phyloP scores from a whole-genome alignment of 2,113 vertebrate genomes.

The Hypocryptadius cinnamomeus region DNA sequence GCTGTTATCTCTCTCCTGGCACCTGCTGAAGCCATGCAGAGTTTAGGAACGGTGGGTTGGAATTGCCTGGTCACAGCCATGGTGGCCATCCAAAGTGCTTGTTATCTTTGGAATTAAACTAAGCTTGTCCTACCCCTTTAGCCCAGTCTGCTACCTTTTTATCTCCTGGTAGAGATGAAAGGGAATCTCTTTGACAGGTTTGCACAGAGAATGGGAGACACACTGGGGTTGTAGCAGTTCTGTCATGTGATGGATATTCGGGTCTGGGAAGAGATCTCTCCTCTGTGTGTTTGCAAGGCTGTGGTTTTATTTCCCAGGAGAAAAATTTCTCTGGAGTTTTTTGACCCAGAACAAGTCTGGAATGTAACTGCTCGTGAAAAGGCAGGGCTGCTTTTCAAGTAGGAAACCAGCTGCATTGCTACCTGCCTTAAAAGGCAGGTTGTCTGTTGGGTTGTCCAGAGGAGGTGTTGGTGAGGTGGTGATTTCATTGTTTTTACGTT shows the following conservation, averaged over 20 bases:
- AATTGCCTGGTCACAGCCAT: rapidly evolving
- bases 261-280: background rate
- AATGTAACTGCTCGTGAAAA: background rate
- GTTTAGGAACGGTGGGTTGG: background rate
- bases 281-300: background rate
- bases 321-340: background rate
- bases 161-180: background rate
- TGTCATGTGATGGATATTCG: background rate
- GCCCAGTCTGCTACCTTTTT: background rate
- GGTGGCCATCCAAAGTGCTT: background rate
- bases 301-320: background rate
- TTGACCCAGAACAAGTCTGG: background rate
- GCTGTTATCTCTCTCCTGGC: background rate
- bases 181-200: background rate
- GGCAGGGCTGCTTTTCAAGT: background rate
- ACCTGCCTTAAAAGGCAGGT: background rate
- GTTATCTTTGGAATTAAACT: background rate
- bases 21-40: rapidly evolving
- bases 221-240: rapidly evolving
- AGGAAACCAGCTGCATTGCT: rapidly evolving
- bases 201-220: background rate
- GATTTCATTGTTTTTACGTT: too few species aligned
- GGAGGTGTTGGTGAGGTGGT: too few species aligned
- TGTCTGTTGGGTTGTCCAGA: too few species aligned
- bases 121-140: background rate